Conservation (phyloP, 2,888 invertebrate genomes). For the Asteroscopus sphinx region DNA sequence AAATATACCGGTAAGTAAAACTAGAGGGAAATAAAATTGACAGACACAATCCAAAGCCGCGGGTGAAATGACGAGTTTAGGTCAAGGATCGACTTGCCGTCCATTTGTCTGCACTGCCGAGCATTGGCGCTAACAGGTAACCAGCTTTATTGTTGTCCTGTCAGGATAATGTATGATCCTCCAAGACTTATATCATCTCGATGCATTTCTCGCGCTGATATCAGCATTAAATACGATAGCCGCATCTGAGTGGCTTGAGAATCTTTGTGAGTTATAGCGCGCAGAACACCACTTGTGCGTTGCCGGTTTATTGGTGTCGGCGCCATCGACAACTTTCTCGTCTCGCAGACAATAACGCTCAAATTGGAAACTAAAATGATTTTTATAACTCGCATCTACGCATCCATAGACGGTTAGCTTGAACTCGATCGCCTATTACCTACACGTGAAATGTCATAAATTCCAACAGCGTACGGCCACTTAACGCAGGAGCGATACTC, state of each 20-base stretch:
- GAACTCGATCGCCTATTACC: slow-evolving; percentile 77
- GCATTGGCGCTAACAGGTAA: slow-evolving; percentile 78
- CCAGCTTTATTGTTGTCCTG: slow-evolving; percentile 83
- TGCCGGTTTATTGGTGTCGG: slow-evolving; percentile 86
- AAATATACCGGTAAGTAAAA: slow-evolving; percentile 12
- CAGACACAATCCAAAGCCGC: slow-evolving; percentile 47
- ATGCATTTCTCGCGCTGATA: slow-evolving; percentile 71
- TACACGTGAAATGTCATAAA: slow-evolving; percentile 82
- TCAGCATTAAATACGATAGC: slow-evolving; percentile 76
- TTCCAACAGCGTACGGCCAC: slow-evolving; percentile 80
- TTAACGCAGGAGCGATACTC: slow-evolving; percentile 85
- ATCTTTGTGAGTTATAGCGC: slow-evolving; percentile 74
- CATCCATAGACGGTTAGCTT: slow-evolving; percentile 65
- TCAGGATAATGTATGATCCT: slow-evolving; percentile 82
- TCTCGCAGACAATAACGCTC: slow-evolving; percentile 86
- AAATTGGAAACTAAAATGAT: slow-evolving; percentile 86
- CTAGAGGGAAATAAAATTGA: slow-evolving; percentile 20
- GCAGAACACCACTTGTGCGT: slow-evolving; percentile 59
- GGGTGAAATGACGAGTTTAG: slow-evolving; percentile 69
- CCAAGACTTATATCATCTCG: slow-evolving; percentile 76
- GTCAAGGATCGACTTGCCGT: slow-evolving; percentile 75
- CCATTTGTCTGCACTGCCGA: slow-evolving; percentile 78
- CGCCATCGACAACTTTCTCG: slow-evolving; percentile 88
- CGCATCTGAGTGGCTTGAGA: slow-evolving; percentile 67
- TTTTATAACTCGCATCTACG: slow-evolving; percentile 80